Evolutionary conservation across 2,797 vertebrate species (phyloP).

Genomic region (Pygocentrus nattereri): DNA sequence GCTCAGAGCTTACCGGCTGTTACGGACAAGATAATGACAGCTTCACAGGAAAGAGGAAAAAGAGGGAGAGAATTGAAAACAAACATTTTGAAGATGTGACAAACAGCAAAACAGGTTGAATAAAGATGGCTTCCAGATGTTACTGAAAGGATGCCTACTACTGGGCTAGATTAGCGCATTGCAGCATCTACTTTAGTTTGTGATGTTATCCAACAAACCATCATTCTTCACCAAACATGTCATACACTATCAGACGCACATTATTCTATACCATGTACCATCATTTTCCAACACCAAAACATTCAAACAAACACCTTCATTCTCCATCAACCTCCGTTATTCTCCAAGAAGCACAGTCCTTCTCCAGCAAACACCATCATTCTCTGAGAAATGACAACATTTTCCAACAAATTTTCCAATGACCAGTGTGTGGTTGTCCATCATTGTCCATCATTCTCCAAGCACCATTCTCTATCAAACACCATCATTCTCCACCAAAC

Average conservation of each 20-base stretch:
- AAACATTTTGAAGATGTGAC: slow-evolving; percentile 36
- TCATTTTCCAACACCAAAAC: background rate
- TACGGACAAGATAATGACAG: slow-evolving; percentile 68
- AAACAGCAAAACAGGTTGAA: slow-evolving; percentile 29
- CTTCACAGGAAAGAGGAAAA: slow-evolving; percentile 45
- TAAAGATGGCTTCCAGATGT: slow-evolving; percentile 60
- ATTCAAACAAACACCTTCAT: slow-evolving; percentile 1
- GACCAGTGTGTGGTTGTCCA: too few relatives aligned
- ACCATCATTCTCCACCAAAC: too few relatives aligned
- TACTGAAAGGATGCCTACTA: background rate
- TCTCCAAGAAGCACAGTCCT: background rate
- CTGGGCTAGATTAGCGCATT: background rate
- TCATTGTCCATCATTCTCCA: too few relatives aligned
- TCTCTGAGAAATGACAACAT: background rate
- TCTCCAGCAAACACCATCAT: background rate
- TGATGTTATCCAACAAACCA: background rate
- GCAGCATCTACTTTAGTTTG: too few relatives aligned
- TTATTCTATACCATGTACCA: background rate
- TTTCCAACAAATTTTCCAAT: background rate
- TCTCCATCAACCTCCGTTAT: background rate
- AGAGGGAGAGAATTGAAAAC: slow-evolving; percentile 40
- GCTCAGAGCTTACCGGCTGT: slow-evolving; percentile 24
- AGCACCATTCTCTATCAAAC: too few relatives aligned
- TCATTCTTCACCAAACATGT: background rate
- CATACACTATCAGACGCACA: too few relatives aligned